phyloP scores from a whole-genome alignment of 2,888 invertebrate genomes.

The Notocelia uddmanniana region DNA sequence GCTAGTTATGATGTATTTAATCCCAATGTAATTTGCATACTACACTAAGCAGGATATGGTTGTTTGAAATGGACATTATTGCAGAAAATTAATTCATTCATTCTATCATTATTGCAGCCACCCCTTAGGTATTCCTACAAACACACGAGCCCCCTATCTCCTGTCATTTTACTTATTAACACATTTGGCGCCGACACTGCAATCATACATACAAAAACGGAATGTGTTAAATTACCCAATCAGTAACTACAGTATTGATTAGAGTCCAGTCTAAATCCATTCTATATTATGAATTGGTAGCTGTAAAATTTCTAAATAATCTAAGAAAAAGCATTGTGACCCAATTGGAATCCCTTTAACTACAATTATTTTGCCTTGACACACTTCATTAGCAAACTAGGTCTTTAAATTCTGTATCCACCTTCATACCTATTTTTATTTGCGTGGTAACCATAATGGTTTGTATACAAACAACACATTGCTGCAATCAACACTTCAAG shows the following conservation, averaged over 20 bases:
- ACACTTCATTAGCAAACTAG: conserved; percentile 27
- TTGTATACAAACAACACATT: conserved; percentile 43
- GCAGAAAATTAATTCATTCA: too few species aligned
- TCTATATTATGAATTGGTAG: neutral
- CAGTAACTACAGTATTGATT: neutral
- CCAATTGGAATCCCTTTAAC: conserved; percentile 5
- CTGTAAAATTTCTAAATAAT: neutral
- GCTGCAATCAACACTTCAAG: conserved; percentile 32
- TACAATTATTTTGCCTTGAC: conserved; percentile 24
- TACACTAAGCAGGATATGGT: too few species aligned
- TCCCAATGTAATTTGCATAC: too few species aligned
- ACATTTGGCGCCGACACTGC: too few species aligned
- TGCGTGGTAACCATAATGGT: conserved; percentile 7
- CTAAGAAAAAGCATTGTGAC: conserved; percentile 4
- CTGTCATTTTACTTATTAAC: too few species aligned
- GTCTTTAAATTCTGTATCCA: conserved; percentile 12
- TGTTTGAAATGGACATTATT: too few species aligned
- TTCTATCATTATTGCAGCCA: too few species aligned
- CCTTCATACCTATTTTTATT: conserved; percentile 19
- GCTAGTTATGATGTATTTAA: too few species aligned
- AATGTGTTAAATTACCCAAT: neutral
- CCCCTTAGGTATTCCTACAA: too few species aligned
- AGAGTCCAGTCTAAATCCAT: neutral
- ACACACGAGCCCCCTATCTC: too few species aligned
- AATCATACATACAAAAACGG: too few species aligned